Evolutionary conservation across 2,113 vertebrate genomes (phyloP), one percentile per base, ranked within the genome.

Genomic region (Varanus komodoensis): DNA sequence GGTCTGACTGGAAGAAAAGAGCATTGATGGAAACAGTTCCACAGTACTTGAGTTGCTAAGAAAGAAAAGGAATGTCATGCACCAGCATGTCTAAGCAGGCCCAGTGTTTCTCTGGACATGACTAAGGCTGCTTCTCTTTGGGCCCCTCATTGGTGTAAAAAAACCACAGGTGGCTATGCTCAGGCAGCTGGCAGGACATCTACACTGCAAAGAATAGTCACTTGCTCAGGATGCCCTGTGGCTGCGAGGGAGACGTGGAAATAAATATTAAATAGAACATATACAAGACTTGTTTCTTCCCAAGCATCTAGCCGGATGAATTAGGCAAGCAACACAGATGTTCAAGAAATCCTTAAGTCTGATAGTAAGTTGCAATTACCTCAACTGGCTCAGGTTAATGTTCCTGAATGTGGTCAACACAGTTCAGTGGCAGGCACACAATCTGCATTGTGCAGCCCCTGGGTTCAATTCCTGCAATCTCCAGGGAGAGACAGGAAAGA

Each of bases 21-120:
- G 84, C 86, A 92, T 92, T 48, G 89, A 89, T 83, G 94, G 96
- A 95, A 95, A 89, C 34, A 83, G 38, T 79, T 89, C 80, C 90
- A 88, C 88, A 92, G 87, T 57, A 91, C 89, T 44, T 87, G 87
- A 84, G 87, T 74, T 84, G 82, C 87, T 91, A 3, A 44, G 93
- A 50, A 0, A 95, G 90, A 29, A 86, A 90, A 34, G 14, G 8
- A 91, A 86, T 84, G n/a, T 91, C 87, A 86, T 89, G 86, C 32
- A 77, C 44, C 68, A 84, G 54, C 75, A 5, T 85, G 52, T 86
- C 82, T 23, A 84, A 93, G 77, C 11, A n/a, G 92, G 3, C 77
- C 27, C 38, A 27, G 7, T 50, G 44, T 48, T 44, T 21, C 32
- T n/a, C 19, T 15, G 34, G 38, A 77, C 19, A 19, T 19, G 4